These are phyloP conservation scores for Odontocerum albicorne DNA, from an alignment of 2,888 invertebrate species.

Conservation along the genomic window DNA sequence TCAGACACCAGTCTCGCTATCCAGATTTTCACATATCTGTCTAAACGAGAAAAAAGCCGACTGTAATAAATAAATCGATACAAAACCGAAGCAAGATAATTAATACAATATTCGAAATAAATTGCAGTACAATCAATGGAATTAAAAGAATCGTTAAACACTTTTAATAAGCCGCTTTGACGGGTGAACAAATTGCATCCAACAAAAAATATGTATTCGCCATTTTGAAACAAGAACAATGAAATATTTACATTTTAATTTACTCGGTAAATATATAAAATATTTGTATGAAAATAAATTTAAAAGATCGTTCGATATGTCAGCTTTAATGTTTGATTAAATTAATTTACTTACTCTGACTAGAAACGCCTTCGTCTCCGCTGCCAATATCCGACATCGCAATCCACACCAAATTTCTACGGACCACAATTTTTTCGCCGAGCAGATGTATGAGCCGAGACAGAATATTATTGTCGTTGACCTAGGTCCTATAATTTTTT, in stretches of 20 bases:
- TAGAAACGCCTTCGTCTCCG: conserved; percentile 77
- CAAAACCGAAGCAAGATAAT: not conserved
- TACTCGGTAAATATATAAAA: conserved; percentile 44
- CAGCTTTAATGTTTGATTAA: conserved; percentile 41
- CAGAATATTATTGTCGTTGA: conserved; percentile 29
- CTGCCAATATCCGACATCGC: conserved; percentile 79
- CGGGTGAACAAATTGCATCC: conserved; percentile 34
- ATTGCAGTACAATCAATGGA: not conserved
- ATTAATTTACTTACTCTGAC: conserved; percentile 70
- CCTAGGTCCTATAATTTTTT: conserved; percentile 23
- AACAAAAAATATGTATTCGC: conserved; percentile 51
- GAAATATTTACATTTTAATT: conserved; percentile 55
- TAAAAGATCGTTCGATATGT: conserved; percentile 38
- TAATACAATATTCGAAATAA: conserved; percentile 7
- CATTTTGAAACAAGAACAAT: conserved; percentile 61
- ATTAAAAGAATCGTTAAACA: not conserved
- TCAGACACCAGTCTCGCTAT: conserved; percentile 12
- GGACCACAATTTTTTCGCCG: conserved; percentile 41
- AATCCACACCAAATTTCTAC: conserved; percentile 60
- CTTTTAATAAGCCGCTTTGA: conserved; percentile 22
- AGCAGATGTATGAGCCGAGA: conserved; percentile 29
- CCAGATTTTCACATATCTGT: conserved; percentile 19
- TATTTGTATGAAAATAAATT: conserved; percentile 44
- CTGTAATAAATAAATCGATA: conserved; percentile 25
- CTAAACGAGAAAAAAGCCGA: conserved; percentile 23